These are phyloP conservation scores for Chymomyza costata DNA, from an alignment of 1,140 invertebrate genomes.

Conservation along the genomic window DNA sequence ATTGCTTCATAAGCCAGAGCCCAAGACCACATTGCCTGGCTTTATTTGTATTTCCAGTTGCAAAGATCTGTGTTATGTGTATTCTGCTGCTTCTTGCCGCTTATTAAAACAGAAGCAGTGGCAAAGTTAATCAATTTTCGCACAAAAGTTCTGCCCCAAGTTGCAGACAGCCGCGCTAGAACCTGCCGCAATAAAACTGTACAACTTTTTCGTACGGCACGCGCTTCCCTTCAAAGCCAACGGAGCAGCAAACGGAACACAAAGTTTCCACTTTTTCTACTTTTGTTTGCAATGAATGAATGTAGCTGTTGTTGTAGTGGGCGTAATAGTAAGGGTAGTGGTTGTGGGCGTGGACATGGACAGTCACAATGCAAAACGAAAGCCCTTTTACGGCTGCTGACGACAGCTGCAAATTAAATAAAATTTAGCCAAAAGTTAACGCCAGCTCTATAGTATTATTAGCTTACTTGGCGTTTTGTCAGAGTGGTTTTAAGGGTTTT, in stretches of 20 bases:
- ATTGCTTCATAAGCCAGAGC: too few species aligned
- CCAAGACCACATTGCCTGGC: constrained; percentile 21
- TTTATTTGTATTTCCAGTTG: constrained; percentile 53
- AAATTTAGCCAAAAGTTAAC: constrained; percentile 58
- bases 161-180: constrained; percentile 2
- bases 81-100: constrained; percentile 32
- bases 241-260: constrained; percentile 18
- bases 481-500: constrained; percentile 2
- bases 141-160: constrained; percentile 30
- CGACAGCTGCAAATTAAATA: constrained; percentile 69
- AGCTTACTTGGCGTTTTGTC: constrained; percentile 38
- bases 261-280: constrained; percentile 31
- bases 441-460: constrained; percentile 60
- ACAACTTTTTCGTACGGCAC: constrained; percentile 17
- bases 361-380: constrained; percentile 59
- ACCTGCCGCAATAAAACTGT: constrained; percentile 28
- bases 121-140: constrained; percentile 66
- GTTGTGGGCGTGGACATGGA: not conserved
- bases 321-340: too few species aligned
- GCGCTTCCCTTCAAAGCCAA: constrained; percentile 6
- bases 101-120: constrained; percentile 49
- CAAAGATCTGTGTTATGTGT: too few species aligned
- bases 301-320: too few species aligned
- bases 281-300: too few species aligned
- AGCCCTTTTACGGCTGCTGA: constrained; percentile 65